Base-by-base conservation (phyloP, 1,140 invertebrate genomes). In the Colletes latitarsis region DNA sequence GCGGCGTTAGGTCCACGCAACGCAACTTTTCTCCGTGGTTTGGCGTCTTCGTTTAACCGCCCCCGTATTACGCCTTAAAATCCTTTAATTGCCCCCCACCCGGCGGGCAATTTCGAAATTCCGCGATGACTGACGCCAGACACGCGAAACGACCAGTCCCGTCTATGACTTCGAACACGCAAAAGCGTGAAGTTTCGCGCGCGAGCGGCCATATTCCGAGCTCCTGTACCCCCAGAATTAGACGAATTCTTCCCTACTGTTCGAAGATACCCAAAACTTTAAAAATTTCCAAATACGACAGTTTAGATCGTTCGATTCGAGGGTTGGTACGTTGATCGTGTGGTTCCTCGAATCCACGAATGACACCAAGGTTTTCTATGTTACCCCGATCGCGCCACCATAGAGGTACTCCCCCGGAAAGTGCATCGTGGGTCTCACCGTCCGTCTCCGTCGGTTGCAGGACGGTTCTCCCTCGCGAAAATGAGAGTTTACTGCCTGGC, bases 401-500 rank as follows among this genome's bases (percentile, higher is more conserved):
- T 5, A 14, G 14, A 8, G n/a, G 55, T 19, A 57, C 55, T 19
- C 55, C 55, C 55, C 15, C 53, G 39, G 8, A 64, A 14, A 9
- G 12, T 6, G 30, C 57, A 6, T 12, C n/a, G 43, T 4, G 15
- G 15, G 1, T 70, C 15, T 41, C 21, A 12, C 53, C 21, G 19
- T 15, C 39, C 2, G 21, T 41, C 15, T 12, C 5, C 12, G 14
- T 63, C 30, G 3, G 15, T 10, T 19, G 14, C 3, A 17, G 14
- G 46, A n/a, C 43, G 46, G 30, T 43, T 90, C 88, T 86, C 85
- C 88, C 79, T 91, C 88, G 86, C 89, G 89, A 92, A 93, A 92
- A 92, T 89, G 84, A 91, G 89, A 92, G 87, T 93, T 93, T 92
- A 92, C 91, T 89, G 85, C 89, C 86, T 88, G 88, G 80, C 86